phyloP scores from a whole-genome alignment of 2,113 vertebrate genomes.

The Amia ocellicauda region DNA sequence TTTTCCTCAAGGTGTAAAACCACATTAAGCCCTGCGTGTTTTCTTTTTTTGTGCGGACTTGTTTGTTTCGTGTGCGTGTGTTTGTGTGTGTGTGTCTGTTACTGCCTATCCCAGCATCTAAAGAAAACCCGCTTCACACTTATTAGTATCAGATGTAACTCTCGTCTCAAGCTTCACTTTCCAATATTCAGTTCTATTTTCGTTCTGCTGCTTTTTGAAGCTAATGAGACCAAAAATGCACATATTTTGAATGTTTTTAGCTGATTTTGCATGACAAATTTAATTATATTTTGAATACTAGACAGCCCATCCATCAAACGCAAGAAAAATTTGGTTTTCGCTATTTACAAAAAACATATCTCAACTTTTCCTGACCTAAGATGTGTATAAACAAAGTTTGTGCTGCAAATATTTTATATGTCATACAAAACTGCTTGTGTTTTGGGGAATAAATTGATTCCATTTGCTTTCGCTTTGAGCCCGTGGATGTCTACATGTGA shows the following conservation, averaged over 20 bases:
- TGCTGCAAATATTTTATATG: slow-evolving; percentile 51
- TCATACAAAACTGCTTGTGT: slow-evolving; percentile 40
- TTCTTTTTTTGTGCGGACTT: slow-evolving; percentile 27
- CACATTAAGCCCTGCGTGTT: slow-evolving; percentile 14
- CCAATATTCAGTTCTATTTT: no score
- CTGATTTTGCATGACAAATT: slow-evolving; percentile 27
- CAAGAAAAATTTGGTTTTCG: slow-evolving; percentile 20
- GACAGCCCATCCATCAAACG: slow-evolving; percentile 37
- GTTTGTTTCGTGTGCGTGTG: slow-evolving; percentile 36
- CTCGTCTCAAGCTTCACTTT: no score
- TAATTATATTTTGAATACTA: slow-evolving; percentile 39
- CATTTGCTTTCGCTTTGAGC: slow-evolving; percentile 32
- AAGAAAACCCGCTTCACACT: no score
- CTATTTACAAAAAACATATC: slow-evolving; percentile 53
- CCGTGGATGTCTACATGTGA: slow-evolving; percentile 18
- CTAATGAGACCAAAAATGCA: background rate
- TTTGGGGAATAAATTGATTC: slow-evolving; percentile 52
- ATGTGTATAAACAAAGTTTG: slow-evolving; percentile 52
- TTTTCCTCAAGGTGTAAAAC: slow-evolving; percentile 18
- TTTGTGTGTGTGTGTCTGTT: slow-evolving; percentile 18
- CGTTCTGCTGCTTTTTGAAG: background rate
- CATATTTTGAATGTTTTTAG: background rate
- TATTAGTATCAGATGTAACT: no score
- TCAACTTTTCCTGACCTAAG: slow-evolving; percentile 52
- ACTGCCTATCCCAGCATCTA: no score